Evolutionary conservation across 2,888 invertebrate species (phyloP).

Genomic region (Idaea straminata): DNA sequence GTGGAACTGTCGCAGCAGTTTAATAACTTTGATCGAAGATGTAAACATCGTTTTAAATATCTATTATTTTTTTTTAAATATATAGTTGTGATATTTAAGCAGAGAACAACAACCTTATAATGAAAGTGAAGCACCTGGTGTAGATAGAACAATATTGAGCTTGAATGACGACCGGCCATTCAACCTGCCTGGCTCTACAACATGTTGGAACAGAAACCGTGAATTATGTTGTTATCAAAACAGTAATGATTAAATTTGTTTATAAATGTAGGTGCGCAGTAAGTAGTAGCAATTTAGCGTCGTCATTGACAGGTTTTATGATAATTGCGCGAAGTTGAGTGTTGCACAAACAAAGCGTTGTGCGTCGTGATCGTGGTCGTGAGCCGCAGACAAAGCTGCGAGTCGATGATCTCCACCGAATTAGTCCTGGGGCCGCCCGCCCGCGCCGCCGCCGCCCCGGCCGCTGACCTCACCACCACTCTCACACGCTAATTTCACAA

Average conservation of each 20-base stretch:
- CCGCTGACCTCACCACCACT: constrained; percentile 65
- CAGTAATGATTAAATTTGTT: neutral
- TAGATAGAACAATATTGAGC: neutral
- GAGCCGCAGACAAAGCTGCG: constrained; percentile 71
- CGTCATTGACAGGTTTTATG: constrained; percentile 35
- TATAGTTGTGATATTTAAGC: too few species aligned
- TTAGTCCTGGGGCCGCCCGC: constrained; percentile 64
- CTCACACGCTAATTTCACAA: constrained; percentile 31
- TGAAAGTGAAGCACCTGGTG: constrained; percentile 3
- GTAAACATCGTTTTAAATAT: too few species aligned
- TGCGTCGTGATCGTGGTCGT: constrained; percentile 39
- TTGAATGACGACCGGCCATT: neutral
- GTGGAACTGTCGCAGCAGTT: too few species aligned
- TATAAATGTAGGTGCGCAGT: constrained; percentile 21
- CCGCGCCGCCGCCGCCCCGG: constrained; percentile 43
- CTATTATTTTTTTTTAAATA: too few species aligned
- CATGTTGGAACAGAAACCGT: neutral
- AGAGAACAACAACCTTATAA: constrained; percentile 3
- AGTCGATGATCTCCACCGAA: constrained; percentile 78
- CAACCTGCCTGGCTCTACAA: neutral
- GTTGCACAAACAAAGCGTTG: constrained; percentile 21
- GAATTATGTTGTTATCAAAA: constrained; percentile 1
- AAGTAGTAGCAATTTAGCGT: constrained; percentile 26
- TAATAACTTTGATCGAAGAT: too few species aligned
- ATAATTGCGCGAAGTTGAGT: constrained; percentile 39